phyloP scores from a whole-genome alignment of 23 tunicate species.

The Trididemnum miniatum region DNA sequence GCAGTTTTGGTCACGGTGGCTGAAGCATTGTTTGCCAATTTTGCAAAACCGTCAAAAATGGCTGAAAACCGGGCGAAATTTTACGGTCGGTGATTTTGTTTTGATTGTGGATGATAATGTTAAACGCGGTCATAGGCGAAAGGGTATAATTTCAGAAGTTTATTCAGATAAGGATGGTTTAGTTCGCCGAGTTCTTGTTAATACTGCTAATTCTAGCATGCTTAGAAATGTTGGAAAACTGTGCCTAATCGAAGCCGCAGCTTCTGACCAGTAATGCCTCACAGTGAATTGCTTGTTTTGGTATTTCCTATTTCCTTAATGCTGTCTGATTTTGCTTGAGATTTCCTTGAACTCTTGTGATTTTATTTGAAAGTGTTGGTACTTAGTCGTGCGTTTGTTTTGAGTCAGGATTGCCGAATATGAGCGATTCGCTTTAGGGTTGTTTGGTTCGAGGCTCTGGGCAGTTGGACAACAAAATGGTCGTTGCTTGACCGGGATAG shows the following conservation, averaged over 20 bases:
- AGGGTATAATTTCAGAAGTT: slow-evolving; percentile 31
- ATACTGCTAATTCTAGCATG: not conserved
- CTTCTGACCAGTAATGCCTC: too few species aligned
- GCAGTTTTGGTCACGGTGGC: slow-evolving; percentile 29
- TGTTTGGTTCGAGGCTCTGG: too few species aligned
- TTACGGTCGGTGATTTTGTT: slow-evolving; percentile 19
- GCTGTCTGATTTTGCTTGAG: too few species aligned
- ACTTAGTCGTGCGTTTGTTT: too few species aligned
- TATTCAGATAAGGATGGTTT: slow-evolving; percentile 37
- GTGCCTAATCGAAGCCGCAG: slow-evolving; percentile 29
- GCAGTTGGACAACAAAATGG: too few species aligned
- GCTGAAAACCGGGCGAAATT: slow-evolving; percentile 26
- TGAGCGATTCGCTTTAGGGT: too few species aligned
- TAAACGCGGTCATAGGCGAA: slow-evolving; percentile 40
- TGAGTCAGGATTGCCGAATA: too few species aligned
- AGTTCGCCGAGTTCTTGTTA: slow-evolving; percentile 38
- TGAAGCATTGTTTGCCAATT: slow-evolving; percentile 28
- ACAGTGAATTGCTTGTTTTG: too few species aligned
- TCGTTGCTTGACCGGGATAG: too few species aligned
- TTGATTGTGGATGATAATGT: slow-evolving; percentile 19
- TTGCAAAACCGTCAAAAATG: slow-evolving; percentile 46
- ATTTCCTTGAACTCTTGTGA: too few species aligned
- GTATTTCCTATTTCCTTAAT: too few species aligned
- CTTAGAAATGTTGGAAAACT: slow-evolving; percentile 37
- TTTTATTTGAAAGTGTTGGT: too few species aligned